Conservation (phyloP, 2,113 vertebrate genomes). For the Salvelinus alpinus region DNA sequence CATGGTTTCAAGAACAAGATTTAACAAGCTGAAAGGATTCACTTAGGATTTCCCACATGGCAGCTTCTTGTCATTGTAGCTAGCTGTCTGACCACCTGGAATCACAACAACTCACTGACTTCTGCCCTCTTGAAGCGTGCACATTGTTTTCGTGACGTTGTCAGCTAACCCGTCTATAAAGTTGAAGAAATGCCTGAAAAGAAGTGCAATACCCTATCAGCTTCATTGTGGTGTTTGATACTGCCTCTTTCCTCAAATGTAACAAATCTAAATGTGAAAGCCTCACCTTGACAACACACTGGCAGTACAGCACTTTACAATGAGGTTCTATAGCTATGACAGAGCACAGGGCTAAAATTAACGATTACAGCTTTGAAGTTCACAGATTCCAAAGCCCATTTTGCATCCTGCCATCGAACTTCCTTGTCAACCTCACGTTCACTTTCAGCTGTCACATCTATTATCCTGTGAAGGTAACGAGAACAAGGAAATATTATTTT, state of each 20-base stretch:
- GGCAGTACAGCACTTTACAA: constrained; percentile 42
- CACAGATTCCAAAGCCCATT: constrained; percentile 37
- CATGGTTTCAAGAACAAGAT: too few relatives aligned
- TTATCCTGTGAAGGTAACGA: constrained; percentile 49
- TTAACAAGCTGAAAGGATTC: too few relatives aligned
- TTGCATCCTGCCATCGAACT: constrained; percentile 57
- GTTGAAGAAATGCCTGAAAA: constrained; percentile 13
- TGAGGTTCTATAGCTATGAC: constrained; percentile 39
- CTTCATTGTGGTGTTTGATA: not conserved
- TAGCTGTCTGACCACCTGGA: too few relatives aligned
- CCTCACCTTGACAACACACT: constrained; percentile 28
- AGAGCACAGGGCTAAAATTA: constrained; percentile 56
- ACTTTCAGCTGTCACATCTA: constrained; percentile 63
- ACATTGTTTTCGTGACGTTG: not conserved
- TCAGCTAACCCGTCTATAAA: constrained; percentile 1
- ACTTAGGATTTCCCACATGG: too few relatives aligned
- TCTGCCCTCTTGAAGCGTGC: too few relatives aligned
- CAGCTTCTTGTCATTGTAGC: too few relatives aligned
- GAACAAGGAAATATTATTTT: constrained; percentile 65
- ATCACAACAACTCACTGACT: too few relatives aligned
- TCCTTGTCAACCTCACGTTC: constrained; percentile 59
- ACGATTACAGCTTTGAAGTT: constrained; percentile 61
- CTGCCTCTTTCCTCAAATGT: not conserved
- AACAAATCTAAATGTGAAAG: constrained; percentile 11
- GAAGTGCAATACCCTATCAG: constrained; percentile 1